Evolutionary conservation across 2,113 vertebrate species (phyloP).

Genomic region (Geococcyx californianus): DNA sequence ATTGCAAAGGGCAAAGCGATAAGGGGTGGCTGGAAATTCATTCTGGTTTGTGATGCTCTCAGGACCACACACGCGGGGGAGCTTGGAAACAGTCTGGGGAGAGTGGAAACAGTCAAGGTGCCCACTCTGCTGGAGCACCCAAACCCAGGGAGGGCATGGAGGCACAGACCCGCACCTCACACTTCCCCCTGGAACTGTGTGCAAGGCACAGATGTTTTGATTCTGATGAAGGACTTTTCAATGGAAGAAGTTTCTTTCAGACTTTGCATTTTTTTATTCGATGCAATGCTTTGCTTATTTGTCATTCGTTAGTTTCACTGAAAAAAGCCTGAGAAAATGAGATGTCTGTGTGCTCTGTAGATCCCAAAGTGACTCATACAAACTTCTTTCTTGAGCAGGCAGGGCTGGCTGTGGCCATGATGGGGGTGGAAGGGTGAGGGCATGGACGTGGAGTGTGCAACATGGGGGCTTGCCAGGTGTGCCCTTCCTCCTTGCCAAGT

Average conservation of each 20-base stretch:
- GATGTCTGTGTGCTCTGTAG: background rate
- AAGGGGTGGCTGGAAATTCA: background rate
- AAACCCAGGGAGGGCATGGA: fast-evolving
- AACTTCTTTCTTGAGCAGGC: background rate
- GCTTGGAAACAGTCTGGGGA: background rate
- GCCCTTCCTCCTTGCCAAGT: background rate
- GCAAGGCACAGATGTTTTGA: background rate
- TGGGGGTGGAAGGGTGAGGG: fast-evolving
- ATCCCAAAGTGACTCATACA: background rate
- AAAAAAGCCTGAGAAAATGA: background rate
- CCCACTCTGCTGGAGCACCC: background rate
- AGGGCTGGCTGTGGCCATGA: background rate
- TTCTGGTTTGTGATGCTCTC: fast-evolving
- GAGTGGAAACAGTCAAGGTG: fast-evolving
- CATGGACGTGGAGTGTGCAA: fast-evolving
- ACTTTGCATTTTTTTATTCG: background rate
- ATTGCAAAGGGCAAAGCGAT: background rate
- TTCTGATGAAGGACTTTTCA: background rate
- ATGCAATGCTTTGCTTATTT: background rate
- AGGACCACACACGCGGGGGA: background rate
- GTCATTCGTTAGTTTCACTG: background rate
- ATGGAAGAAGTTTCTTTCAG: background rate
- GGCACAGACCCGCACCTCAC: background rate
- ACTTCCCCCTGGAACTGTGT: background rate
- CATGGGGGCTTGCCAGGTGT: fast-evolving